Base-by-base conservation (phyloP, 2,888 invertebrate species). In the Galerucella nymphaeae region DNA sequence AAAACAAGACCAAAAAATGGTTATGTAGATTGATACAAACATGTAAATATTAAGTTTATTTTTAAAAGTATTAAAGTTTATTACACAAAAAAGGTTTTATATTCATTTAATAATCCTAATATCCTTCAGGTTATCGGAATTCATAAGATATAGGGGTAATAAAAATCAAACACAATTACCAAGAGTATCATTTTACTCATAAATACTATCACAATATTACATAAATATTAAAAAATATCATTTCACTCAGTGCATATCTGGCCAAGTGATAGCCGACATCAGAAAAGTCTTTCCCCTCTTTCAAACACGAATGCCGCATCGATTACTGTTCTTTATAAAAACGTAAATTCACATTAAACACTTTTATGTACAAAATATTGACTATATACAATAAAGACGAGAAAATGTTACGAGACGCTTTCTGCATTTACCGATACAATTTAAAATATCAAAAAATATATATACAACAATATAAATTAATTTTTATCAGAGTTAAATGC, bases 1-100 rank as follows among this genome's bases (percentile, higher is more conserved):
- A 95, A 94, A 87, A 94, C 94, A 14, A 89, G 95, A 82, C 94
- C 94, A 71, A 84, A 78, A 73, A 79, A 79, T 71, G 80, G 81
- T 61, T 78, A 76, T 70, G 77, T 80, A 64, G 81, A 82, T 75
- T 81, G 77, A 79, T 75, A 64, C 30, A 13, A 11, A 45, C 53
- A 45, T 68, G 45, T 70, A 64, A 70, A 45, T 50, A 53, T 55
- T 57, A 55, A 42, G 16, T 57, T 41, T 55, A 63, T 57, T 63
- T 63, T 70, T 64, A 63, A 70, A 42, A 63, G 63, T 70, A 64
- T 57, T 57, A 30, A 64, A 53, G 63, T 57, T 70, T 64, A 30
- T 53, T 53, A 53, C 30, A 71, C 20, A 30, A 62, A 53, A 58
- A 10, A 70, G 9, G 20, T 58, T 41, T 63, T 42, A 5, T 30